These are phyloP conservation scores for Serinus canaria DNA, from an alignment of 2,113 vertebrate species.

Conservation along the genomic window DNA sequence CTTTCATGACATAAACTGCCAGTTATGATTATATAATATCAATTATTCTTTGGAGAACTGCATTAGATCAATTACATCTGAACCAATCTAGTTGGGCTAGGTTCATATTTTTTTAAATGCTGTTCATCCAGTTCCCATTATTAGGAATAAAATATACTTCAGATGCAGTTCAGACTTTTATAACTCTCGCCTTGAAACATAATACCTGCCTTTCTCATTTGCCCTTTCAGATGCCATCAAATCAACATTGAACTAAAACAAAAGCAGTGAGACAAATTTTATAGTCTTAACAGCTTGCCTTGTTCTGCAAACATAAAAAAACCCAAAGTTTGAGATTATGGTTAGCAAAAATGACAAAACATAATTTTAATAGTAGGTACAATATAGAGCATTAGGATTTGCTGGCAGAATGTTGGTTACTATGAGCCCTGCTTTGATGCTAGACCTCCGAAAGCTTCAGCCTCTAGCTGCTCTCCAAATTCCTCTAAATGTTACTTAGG, in stretches of 20 bases:
- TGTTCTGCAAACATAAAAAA: background rate
- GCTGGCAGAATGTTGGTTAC: slow-evolving; percentile 12
- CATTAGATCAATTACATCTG: slow-evolving; percentile 66
- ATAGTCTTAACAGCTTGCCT: background rate
- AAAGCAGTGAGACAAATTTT: background rate
- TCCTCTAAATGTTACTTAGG: background rate
- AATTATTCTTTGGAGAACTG: slow-evolving; percentile 74
- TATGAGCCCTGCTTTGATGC: background rate
- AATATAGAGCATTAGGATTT: slow-evolving; percentile 14
- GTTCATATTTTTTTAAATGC: slow-evolving; percentile 69
- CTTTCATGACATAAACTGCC: slow-evolving; percentile 75
- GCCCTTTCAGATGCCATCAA: slow-evolving; percentile 20
- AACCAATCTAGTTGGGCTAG: slow-evolving; percentile 44
- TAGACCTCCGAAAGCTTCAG: background rate
- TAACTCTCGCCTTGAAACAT: slow-evolving; percentile 49
- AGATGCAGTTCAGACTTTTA: slow-evolving; percentile 60
- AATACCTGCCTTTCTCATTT: background rate
- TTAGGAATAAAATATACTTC: slow-evolving; percentile 67
- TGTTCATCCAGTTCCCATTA: slow-evolving; percentile 74
- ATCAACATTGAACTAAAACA: background rate
- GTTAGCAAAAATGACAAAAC: slow-evolving; percentile 6
- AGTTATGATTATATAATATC: slow-evolving; percentile 79
- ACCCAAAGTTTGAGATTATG: background rate
- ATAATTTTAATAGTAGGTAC: slow-evolving; percentile 25
- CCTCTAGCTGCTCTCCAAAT: background rate